Conservation (phyloP, 2,113 vertebrate species). For the Tyrannus savana region DNA sequence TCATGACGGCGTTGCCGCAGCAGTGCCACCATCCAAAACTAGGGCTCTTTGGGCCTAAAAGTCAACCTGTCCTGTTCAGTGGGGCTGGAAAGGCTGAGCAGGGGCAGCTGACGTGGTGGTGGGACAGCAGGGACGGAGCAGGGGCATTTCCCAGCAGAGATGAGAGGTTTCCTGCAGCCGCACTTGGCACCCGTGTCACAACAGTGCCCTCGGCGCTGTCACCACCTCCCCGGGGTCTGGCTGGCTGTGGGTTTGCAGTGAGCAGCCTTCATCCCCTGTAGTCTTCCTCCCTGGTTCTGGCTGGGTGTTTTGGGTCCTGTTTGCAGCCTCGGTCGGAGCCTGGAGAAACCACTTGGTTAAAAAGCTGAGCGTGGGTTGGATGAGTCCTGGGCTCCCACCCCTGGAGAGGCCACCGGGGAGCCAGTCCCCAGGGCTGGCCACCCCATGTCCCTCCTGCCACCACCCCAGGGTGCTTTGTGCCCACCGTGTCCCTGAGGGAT, state of each 20-base stretch:
- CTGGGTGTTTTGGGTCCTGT: background rate
- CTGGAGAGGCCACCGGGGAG: background rate
- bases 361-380: background rate
- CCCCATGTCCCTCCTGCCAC: background rate
- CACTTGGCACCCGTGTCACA: background rate
- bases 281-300: background rate
- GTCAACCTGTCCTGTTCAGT: background rate
- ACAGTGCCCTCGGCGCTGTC: background rate
- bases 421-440: background rate
- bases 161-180: background rate
- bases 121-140: background rate
- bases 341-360: background rate
- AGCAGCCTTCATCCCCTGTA: background rate
- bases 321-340: background rate
- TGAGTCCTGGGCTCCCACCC: accelerated
- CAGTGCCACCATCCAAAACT: accelerated
- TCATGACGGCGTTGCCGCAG: accelerated
- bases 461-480: background rate
- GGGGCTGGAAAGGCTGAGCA: background rate
- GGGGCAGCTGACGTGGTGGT: accelerated
- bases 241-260: background rate
- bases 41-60: accelerated
- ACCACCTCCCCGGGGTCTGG: background rate
- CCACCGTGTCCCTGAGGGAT: background rate
- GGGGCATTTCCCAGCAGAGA: background rate